Conservation (phyloP, 2,797 vertebrate species). For the Brachyrhaphis roseni region DNA sequence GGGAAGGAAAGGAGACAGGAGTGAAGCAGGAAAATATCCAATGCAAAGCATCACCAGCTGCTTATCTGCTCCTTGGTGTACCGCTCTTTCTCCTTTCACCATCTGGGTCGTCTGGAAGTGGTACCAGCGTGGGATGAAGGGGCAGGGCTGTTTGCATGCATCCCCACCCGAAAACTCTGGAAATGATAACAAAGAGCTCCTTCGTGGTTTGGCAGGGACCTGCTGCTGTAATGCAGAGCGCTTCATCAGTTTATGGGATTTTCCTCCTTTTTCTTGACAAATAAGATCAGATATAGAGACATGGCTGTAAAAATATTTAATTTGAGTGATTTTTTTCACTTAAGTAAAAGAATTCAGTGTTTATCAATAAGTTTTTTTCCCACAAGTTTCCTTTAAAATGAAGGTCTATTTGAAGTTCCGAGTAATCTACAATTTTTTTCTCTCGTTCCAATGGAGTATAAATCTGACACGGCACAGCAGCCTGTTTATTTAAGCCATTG, state of each 20-base stretch:
- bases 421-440: neutral
- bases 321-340: neutral
- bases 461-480: neutral
- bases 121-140: constrained; percentile 53
- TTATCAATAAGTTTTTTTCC: neutral
- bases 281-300: neutral
- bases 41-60: constrained; percentile 24
- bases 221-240: neutral
- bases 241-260: neutral
- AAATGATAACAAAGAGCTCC: neutral
- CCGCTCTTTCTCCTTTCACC: constrained; percentile 38
- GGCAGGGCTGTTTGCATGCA: constrained; percentile 11
- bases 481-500: neutral
- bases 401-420: neutral
- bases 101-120: constrained; percentile 56
- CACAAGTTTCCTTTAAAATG: neutral
- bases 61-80: constrained; percentile 35
- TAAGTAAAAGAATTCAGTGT: neutral
- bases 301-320: neutral
- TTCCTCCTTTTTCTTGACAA: neutral
- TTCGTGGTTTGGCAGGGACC: neutral
- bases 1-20: neutral
- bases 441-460: neutral
- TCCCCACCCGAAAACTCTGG: neutral
- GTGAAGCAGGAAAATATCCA: constrained; percentile 17